phyloP scores from a whole-genome alignment of 2,797 vertebrate species.

The Heteromormyrus szaboi region DNA sequence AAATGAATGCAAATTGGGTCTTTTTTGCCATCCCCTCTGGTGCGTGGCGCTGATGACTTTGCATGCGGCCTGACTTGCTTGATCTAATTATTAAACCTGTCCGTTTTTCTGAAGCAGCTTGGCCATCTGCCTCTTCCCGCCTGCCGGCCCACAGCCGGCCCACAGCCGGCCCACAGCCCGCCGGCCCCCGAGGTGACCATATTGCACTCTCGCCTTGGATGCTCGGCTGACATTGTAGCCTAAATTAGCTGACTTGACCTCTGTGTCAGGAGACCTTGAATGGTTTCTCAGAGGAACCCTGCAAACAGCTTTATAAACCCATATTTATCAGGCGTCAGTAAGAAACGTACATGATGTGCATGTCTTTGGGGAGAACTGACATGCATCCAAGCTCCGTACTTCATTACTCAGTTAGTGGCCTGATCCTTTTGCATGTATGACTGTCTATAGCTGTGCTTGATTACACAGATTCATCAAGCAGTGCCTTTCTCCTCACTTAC shows the following conservation, averaged over 20 bases:
- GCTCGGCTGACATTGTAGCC: conserved; percentile 10
- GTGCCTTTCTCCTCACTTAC: not conserved
- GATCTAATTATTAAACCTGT: conserved; percentile 16
- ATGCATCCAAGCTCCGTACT: not conserved
- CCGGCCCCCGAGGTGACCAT: not conserved
- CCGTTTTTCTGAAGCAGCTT: not conserved
- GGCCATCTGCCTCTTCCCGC: conserved; percentile 19
- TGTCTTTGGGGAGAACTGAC: not conserved
- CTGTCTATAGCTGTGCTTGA: not conserved
- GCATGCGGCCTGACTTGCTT: not conserved
- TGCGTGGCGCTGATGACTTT: not conserved
- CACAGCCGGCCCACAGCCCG: not conserved
- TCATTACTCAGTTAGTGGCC: not conserved
- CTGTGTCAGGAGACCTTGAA: conserved; percentile 6
- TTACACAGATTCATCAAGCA: not conserved
- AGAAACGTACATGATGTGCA: not conserved
- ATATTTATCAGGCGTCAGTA: not conserved
- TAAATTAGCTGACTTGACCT: conserved; percentile 20
- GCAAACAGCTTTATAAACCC: conserved; percentile 7
- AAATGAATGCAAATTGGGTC: not conserved
- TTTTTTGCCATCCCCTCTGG: not conserved
- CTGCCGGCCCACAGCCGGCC: not conserved
- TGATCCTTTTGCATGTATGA: not conserved
- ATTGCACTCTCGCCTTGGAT: not conserved
- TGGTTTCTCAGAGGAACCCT: not conserved